phyloP scores from a whole-genome alignment of 1,140 invertebrate genomes.

The Bombus turneri region DNA sequence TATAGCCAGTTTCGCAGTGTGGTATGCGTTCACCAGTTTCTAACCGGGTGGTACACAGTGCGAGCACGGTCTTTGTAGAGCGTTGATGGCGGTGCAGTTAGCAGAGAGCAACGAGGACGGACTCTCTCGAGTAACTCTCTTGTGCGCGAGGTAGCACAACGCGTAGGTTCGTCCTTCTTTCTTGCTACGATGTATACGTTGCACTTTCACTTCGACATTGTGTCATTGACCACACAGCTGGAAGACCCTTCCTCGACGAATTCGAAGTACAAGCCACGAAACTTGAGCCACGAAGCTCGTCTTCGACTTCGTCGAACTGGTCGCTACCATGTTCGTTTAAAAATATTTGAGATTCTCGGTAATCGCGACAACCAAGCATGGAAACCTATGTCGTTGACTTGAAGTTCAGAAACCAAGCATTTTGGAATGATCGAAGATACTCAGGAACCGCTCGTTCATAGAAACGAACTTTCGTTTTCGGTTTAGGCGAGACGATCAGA shows the following conservation, averaged over 20 bases:
- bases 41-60: not conserved
- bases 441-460: not conserved
- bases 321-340: not conserved
- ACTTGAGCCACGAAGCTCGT: not conserved
- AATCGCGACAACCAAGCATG: too few species aligned
- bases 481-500: constrained; percentile 34
- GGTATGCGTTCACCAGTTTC: not conserved
- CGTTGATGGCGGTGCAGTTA: not conserved
- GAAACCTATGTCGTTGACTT: too few species aligned
- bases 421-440: not conserved
- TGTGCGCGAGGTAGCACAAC: constrained; percentile 2
- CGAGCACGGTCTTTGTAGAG: not conserved
- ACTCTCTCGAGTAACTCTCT: not conserved
- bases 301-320: not conserved
- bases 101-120: not conserved
- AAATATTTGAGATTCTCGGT: too few species aligned
- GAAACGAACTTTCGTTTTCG: constrained; percentile 47
- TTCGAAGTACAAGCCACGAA: constrained; percentile 4
- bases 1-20: not conserved
- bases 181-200: constrained; percentile 50
- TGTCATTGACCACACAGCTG: constrained; percentile 65
- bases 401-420: not conserved
- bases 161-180: constrained; percentile 64
- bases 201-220: constrained; percentile 68
- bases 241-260: constrained; percentile 49